Conservation (phyloP, 2,888 invertebrate species). For the Drosophila ezoana region DNA sequence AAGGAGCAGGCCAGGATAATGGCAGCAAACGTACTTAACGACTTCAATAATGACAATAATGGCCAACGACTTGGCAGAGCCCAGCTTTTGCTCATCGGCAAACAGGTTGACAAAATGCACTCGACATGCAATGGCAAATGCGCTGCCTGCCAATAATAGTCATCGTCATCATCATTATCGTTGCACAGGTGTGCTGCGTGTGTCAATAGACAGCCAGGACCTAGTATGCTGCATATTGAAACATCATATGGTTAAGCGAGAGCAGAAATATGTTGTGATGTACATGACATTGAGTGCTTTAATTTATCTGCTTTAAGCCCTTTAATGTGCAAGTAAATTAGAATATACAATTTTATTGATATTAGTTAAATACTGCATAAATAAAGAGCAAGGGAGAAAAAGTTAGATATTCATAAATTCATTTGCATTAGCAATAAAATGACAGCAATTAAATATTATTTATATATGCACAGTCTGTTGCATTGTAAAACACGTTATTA, state of each 20-base stretch:
- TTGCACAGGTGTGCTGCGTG: conserved; percentile 9
- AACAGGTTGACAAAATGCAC: conserved; percentile 72
- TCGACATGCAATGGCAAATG: conserved; percentile 52
- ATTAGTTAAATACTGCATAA: background rate
- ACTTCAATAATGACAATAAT: conserved; percentile 82
- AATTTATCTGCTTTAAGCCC: too few relatives aligned
- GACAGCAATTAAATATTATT: background rate
- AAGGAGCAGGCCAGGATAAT: conserved; percentile 50
- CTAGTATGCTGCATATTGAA: background rate
- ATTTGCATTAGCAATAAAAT: conserved; percentile 4
- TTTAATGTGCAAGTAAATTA: too few relatives aligned
- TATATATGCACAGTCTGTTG: background rate
- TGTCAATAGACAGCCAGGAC: background rate
- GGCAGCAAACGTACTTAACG: conserved; percentile 76
- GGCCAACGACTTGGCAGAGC: conserved; percentile 52
- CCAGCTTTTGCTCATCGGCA: conserved; percentile 13
- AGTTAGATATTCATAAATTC: conserved; percentile 7
- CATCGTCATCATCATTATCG: conserved; percentile 62
- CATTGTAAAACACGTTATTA: background rate
- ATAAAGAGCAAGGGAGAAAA: background rate
- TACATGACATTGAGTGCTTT: too few relatives aligned
- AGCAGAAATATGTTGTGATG: too few relatives aligned
- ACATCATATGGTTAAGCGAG: background rate
- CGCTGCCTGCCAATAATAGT: conserved; percentile 66
- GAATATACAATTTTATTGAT: background rate